A percentile compares a stretch with the other conserved stretches of the same genome.
Evolutionary conservation across 1,140 invertebrate species (phyloP).

Genomic region (Eulimnadia texana): DNA sequence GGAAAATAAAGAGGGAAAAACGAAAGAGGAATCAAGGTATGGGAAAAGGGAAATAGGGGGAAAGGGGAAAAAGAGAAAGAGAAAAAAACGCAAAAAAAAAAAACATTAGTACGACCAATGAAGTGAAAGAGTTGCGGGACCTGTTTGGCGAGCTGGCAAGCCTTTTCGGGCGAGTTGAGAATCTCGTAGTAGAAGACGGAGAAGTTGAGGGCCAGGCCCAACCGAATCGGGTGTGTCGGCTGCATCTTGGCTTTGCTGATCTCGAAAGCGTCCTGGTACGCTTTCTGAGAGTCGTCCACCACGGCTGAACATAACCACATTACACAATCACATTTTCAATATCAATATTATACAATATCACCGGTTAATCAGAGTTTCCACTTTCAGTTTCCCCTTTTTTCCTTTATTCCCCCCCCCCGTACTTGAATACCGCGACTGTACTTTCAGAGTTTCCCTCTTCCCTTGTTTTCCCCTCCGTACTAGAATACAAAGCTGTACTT

Average conservation of each 20-base stretch:
- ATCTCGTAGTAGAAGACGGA: conserved; percentile 99
- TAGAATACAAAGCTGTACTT: no score
- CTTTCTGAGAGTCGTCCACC: conserved; percentile 94
- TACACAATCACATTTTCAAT: conserved; percentile 6
- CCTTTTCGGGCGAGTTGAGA: conserved; percentile 86
- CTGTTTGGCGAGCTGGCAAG: conserved; percentile 97
- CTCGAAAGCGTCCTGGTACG: conserved; percentile 97
- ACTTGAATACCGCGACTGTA: no score
- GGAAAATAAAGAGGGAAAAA: no score
- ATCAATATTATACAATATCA: not conserved
- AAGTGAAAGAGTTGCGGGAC: conserved; percentile 35
- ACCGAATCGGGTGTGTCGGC: conserved; percentile 94
- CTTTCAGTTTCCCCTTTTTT: no score
- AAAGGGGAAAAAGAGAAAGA: not conserved
- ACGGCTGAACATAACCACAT: conserved; percentile 46
- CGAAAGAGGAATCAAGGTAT: no score
- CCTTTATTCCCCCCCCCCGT: no score
- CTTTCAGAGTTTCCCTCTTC: no score
- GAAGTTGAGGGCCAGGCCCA: conserved; percentile 96
- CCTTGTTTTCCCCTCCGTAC: no score
- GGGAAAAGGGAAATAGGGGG: no score
- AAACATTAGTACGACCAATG: not conserved
- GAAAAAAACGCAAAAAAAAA: not conserved
- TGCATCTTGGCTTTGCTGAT: conserved; percentile 97
- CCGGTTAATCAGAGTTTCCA: no score